Evolutionary conservation across 1,140 invertebrate species (phyloP).

Genomic region (Trissolcus basalis): DNA sequence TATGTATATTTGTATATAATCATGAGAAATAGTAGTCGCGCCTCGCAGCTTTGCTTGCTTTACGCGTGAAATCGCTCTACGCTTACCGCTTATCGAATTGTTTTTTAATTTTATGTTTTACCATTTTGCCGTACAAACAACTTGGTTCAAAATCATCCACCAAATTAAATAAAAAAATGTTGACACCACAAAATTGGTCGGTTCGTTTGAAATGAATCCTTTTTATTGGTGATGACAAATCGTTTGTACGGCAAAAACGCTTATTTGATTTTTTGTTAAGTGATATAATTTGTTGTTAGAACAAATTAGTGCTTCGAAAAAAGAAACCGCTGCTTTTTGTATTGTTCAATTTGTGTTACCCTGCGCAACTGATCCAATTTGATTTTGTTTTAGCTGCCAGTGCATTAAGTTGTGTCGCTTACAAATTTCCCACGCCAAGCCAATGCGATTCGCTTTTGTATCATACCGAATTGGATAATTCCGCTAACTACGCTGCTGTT

Average conservation of each 20-base stretch:
- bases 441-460: constrained; percentile 68
- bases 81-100: constrained; percentile 58
- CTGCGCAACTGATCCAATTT: constrained; percentile 59
- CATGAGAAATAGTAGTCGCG: constrained; percentile 54
- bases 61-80: constrained; percentile 55
- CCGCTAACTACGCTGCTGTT: constrained; percentile 72
- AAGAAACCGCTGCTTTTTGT: constrained; percentile 40
- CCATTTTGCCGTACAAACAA: not conserved
- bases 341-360: constrained; percentile 14
- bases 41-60: constrained; percentile 69
- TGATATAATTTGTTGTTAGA: too few species aligned
- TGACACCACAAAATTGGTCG: too few species aligned
- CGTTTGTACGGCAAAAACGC: too few species aligned
- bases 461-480: constrained; percentile 75
- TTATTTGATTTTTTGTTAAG: too few species aligned
- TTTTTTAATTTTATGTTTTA: constrained; percentile 27
- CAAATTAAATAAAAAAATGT: too few species aligned
- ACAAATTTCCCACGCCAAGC: constrained; percentile 67
- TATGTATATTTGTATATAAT: constrained; percentile 20
- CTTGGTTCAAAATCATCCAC: too few species aligned
- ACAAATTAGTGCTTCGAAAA: too few species aligned
- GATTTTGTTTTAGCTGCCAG: constrained; percentile 73
- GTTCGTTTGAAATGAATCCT: too few species aligned
- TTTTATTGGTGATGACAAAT: too few species aligned
- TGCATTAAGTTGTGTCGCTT: constrained; percentile 74